Evolutionary conservation across 2,797 vertebrate species (phyloP).

Genomic region (Vespertilio murinus): DNA sequence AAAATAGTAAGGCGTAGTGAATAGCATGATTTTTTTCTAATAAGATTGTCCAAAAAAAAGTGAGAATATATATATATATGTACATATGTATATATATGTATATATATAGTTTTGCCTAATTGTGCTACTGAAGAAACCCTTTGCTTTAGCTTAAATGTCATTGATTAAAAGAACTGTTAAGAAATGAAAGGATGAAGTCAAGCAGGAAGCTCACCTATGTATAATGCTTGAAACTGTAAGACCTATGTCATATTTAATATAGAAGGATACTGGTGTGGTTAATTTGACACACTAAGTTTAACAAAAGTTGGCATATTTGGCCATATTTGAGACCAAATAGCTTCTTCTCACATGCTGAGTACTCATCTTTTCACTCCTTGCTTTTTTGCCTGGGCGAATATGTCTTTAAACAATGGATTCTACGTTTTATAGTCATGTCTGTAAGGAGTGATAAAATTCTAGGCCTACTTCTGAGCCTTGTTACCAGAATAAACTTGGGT

Average conservation of each 20-base stretch:
- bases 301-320: background rate
- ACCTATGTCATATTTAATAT: background rate
- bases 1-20: background rate
- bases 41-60: background rate
- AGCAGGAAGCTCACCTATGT: background rate
- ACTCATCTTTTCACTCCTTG: background rate
- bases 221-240: background rate
- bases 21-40: conserved; percentile 7
- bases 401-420: background rate
- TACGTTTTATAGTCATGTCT: background rate
- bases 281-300: background rate
- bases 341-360: background rate
- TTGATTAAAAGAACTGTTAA: conserved; percentile 36
- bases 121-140: conserved; percentile 31
- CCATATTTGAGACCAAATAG: background rate
- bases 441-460: conserved; percentile 26
- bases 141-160: conserved; percentile 38
- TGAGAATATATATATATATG: no score
- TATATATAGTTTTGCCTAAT: background rate
- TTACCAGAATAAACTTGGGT: conserved; percentile 10
- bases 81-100: no score
- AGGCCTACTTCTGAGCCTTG: conserved; percentile 6
- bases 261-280: background rate
- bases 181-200: conserved; percentile 31
- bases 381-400: background rate